phyloP scores from a whole-genome alignment of 2,113 vertebrate species.

The Misgurnus mizolepis region DNA sequence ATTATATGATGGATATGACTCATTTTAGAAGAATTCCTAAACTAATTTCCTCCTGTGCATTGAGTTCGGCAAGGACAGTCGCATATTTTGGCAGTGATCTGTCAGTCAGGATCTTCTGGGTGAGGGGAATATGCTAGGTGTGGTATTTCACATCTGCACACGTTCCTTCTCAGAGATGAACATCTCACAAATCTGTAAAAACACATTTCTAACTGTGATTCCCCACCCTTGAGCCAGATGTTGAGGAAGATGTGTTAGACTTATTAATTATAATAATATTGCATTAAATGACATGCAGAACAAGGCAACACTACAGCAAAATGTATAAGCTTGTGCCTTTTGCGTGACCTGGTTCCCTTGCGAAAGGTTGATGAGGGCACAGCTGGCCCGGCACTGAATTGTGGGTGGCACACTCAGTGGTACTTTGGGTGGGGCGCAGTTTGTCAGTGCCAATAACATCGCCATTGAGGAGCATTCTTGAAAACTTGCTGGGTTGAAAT shows the following conservation, averaged over 20 bases:
- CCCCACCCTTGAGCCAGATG: background rate
- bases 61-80: background rate
- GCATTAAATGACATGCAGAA: background rate
- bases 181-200: slow-evolving; percentile 38
- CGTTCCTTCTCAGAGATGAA: slow-evolving; percentile 20
- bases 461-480: slow-evolving; percentile 7
- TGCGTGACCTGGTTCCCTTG: background rate
- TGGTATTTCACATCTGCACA: slow-evolving; percentile 56
- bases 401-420: slow-evolving; percentile 34
- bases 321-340: background rate
- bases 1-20: background rate
- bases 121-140: slow-evolving; percentile 49
- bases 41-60: background rate
- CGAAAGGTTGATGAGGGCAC: slow-evolving; percentile 24
- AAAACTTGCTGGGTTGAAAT: background rate
- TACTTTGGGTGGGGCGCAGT: slow-evolving; percentile 18
- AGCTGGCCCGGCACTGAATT: background rate
- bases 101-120: slow-evolving; percentile 36
- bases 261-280: background rate
- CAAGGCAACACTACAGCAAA: background rate
- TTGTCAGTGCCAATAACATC: slow-evolving; percentile 11
- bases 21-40: background rate
- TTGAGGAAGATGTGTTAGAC: background rate
- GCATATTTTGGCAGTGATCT: slow-evolving; percentile 42
- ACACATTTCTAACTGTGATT: slow-evolving; percentile 20